phyloP scores from a whole-genome alignment of 2,888 invertebrate genomes.

The Acanthosepion esculentum region DNA sequence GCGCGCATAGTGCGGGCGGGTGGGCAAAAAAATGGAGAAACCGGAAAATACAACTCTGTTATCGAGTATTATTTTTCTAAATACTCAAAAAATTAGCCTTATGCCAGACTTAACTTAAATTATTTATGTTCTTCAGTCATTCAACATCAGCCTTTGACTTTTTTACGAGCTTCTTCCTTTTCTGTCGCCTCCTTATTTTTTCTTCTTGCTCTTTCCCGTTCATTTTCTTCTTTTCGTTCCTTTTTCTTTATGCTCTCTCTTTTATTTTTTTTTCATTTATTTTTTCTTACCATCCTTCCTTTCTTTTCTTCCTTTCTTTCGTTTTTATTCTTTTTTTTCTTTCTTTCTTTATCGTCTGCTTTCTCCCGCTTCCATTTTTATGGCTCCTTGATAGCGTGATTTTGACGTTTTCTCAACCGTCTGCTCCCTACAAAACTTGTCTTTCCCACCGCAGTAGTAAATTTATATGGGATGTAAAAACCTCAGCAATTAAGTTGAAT shows the following conservation, averaged over 20 bases:
- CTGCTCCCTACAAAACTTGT: not conserved
- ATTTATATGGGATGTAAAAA: conserved; percentile 1
- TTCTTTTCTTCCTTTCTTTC: not conserved
- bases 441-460: not conserved
- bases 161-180: not conserved
- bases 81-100: too few relatives aligned
- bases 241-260: not conserved
- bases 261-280: not conserved
- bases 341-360: not conserved
- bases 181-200: not conserved
- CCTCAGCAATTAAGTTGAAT: conserved; percentile 9
- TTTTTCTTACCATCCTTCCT: not conserved
- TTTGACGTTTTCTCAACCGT: not conserved
- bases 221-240: too few relatives aligned
- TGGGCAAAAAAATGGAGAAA: too few relatives aligned
- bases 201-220: not conserved
- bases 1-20: too few relatives aligned
- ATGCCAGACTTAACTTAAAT: too few relatives aligned
- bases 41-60: too few relatives aligned
- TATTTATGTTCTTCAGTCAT: too few relatives aligned
- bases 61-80: too few relatives aligned
- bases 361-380: not conserved
- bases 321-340: not conserved
- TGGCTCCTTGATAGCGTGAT: not conserved
- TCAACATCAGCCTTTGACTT: too few relatives aligned